phyloP scores from a whole-genome alignment of 1,140 invertebrate species.

The Panonychus citri region DNA sequence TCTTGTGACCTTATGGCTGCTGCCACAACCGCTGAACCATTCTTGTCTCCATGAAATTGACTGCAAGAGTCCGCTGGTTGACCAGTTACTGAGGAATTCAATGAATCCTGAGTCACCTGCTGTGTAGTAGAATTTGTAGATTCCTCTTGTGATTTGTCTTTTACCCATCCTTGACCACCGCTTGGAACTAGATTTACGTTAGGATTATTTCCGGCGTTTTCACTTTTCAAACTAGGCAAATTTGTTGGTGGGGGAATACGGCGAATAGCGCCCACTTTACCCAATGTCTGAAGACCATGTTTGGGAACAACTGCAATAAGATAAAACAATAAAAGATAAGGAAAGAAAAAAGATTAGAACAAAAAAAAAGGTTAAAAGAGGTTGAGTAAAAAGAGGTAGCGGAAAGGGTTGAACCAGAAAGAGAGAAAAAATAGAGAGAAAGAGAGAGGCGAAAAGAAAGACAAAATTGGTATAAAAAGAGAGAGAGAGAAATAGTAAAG shows the following conservation, averaged over 20 bases:
- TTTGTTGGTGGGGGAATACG: constrained; percentile 69
- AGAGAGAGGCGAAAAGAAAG: neutral
- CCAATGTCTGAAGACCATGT: constrained; percentile 96
- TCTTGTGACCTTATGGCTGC: neutral
- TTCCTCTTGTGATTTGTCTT: constrained; percentile 20
- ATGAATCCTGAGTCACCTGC: constrained; percentile 20
- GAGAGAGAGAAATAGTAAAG: neutral
- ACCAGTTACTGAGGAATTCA: constrained; percentile 18
- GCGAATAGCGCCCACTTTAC: constrained; percentile 81
- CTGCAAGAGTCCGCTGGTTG: constrained; percentile 1
- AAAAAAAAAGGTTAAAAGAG: no score
- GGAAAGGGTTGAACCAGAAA: no score
- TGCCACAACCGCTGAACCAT: neutral
- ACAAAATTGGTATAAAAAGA: neutral
- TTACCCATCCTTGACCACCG: constrained; percentile 46
- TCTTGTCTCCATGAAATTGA: neutral
- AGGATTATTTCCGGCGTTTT: constrained; percentile 46
- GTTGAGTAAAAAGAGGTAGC: no score
- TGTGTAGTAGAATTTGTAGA: constrained; percentile 14
- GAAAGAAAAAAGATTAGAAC: neutral
- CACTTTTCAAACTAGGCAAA: constrained; percentile 88
- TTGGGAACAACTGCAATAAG: constrained; percentile 47
- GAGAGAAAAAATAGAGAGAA: neutral
- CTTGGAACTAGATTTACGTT: constrained; percentile 43
- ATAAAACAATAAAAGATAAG: neutral